Evolutionary conservation across 2,797 vertebrate genomes (phyloP).

Genomic region (Fringilla coelebs): DNA sequence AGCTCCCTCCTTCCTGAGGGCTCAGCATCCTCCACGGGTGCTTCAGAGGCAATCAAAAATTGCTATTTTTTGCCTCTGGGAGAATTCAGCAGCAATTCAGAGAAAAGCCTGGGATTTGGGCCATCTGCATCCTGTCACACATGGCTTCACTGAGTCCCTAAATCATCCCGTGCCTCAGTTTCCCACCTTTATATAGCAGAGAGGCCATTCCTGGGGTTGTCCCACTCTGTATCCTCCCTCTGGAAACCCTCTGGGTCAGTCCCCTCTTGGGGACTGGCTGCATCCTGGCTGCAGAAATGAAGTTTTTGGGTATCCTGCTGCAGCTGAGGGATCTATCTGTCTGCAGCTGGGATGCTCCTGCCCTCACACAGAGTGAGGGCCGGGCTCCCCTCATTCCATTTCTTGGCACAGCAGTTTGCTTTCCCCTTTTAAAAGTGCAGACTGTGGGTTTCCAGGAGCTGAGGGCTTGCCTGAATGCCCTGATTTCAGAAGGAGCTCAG

Average conservation of each 20-base stretch:
- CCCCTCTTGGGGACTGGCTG: too few relatives aligned
- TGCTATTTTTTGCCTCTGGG: conserved; percentile 26
- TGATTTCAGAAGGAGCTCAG: not conserved
- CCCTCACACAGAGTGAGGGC: not conserved
- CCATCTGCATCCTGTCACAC: conserved; percentile 21
- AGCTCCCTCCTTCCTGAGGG: not conserved
- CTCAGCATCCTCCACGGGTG: not conserved
- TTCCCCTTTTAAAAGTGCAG: not conserved
- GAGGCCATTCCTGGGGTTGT: not conserved
- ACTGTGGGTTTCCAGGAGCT: not conserved
- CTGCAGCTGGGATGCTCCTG: not conserved
- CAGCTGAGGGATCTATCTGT: too few relatives aligned
- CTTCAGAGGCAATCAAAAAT: conserved; percentile 39
- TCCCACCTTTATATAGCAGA: not conserved
- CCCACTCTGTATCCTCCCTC: not conserved
- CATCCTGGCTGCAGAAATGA: not conserved
- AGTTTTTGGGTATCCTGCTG: fast-evolving
- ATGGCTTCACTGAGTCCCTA: not conserved
- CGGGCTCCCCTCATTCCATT: not conserved
- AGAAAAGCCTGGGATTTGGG: not conserved
- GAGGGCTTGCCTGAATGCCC: not conserved
- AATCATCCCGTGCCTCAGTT: not conserved
- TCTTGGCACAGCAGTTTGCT: not conserved
- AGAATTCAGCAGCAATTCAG: conserved; percentile 38
- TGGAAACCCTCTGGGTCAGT: not conserved